Evolutionary conservation across 2,888 invertebrate species (phyloP).

Genomic region (Emmelina monodactyla): DNA sequence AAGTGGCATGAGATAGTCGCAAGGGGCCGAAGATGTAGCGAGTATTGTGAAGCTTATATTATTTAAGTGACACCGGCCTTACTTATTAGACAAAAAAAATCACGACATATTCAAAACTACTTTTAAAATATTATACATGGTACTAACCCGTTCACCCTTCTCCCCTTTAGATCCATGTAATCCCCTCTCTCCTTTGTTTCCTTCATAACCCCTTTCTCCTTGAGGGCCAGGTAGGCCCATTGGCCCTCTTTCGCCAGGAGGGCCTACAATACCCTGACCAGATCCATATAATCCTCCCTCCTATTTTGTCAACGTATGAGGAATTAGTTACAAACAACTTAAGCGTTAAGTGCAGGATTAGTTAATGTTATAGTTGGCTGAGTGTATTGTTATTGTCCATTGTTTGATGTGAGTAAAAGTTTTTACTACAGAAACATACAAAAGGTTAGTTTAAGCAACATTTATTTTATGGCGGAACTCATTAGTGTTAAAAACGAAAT

Average conservation of each 20-base stretch:
- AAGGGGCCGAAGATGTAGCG: too few relatives aligned
- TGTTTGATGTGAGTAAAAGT: too few relatives aligned
- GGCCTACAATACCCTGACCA: slow-evolving; percentile 68
- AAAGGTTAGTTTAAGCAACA: too few relatives aligned
- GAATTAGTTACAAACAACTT: too few relatives aligned
- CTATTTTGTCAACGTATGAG: slow-evolving; percentile 35
- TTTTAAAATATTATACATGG: background rate
- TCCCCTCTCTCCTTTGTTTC: slow-evolving; percentile 69
- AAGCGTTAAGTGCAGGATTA: too few relatives aligned
- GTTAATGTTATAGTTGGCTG: slow-evolving; percentile 1
- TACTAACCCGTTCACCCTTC: slow-evolving; percentile 78
- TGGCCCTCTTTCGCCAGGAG: slow-evolving; percentile 73
- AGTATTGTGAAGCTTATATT: too few relatives aligned
- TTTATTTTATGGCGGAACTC: too few relatives aligned
- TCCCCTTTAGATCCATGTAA: slow-evolving; percentile 70
- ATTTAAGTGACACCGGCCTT: slow-evolving; percentile 34
- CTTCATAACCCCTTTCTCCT: slow-evolving; percentile 71
- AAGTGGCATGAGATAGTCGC: too few relatives aligned
- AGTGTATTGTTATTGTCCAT: slow-evolving; percentile 1
- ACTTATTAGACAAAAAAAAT: slow-evolving; percentile 22
- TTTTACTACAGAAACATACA: too few relatives aligned
- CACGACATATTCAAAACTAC: background rate
- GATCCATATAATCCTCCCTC: slow-evolving; percentile 58
- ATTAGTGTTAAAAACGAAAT: too few relatives aligned
- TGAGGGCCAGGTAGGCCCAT: slow-evolving; percentile 71